Evolutionary conservation across 2,888 invertebrate genomes (phyloP).

Genomic region (Agriotes lineatus): DNA sequence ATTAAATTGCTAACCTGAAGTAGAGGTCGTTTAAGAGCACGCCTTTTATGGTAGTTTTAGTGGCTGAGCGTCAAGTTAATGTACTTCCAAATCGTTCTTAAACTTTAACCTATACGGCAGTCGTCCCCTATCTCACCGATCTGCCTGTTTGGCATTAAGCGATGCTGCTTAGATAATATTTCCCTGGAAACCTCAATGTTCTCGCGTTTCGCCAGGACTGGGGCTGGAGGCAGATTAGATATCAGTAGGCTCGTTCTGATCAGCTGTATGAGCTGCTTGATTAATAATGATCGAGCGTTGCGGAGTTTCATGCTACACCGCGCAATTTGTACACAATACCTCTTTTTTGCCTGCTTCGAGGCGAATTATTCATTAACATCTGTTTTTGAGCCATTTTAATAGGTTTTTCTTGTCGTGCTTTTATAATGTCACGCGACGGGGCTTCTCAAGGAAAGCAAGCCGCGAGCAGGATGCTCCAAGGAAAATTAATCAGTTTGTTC

Average conservation of each 20-base stretch:
- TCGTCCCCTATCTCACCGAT: conserved; percentile 1
- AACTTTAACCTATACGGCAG: no score
- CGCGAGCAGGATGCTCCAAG: no score
- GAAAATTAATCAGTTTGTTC: conserved; percentile 18
- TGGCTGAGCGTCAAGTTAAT: no score
- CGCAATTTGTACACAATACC: not conserved
- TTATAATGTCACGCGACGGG: no score
- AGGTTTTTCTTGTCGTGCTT: not conserved
- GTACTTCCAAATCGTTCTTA: no score
- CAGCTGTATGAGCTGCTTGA: not conserved
- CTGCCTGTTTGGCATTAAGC: conserved; percentile 4
- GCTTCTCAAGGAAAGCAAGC: no score
- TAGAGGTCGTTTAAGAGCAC: no score
- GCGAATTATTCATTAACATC: conserved; percentile 8
- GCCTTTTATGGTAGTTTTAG: no score
- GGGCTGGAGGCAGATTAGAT: not conserved
- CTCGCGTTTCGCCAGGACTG: not conserved
- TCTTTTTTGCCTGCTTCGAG: no score
- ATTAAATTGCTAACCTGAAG: no score
- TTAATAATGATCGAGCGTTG: not conserved
- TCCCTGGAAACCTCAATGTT: not conserved
- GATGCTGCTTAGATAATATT: conserved; percentile 10
- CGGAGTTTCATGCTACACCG: not conserved
- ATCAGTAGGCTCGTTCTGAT: not conserved
- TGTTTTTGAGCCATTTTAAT: not conserved